A percentile compares a stretch with the other conserved stretches of the same genome.
Conservation (phyloP, 2,797 vertebrate species). For the Notamacropus eugenii region DNA sequence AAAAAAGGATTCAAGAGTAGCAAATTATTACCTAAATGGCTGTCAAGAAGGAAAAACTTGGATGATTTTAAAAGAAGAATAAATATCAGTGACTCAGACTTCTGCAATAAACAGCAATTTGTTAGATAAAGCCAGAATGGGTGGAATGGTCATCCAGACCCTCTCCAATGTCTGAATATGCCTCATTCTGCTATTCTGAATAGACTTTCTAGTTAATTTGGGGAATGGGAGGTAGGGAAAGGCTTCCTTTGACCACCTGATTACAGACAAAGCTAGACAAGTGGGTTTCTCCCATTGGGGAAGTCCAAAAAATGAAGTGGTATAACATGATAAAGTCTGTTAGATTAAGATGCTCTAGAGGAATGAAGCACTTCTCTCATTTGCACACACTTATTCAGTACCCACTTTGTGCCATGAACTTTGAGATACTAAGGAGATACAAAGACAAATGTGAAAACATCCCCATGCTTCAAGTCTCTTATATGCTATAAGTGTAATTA, state of each 20-base stretch:
- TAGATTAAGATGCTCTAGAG: not conserved
- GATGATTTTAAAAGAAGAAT: conserved; percentile 1
- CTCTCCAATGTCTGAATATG: not conserved
- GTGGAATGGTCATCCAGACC: conserved; percentile 17
- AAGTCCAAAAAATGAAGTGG: not conserved
- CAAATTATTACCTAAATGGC: conserved; percentile 17
- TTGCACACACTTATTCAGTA: not conserved
- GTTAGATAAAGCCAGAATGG: not conserved
- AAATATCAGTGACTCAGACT: not conserved
- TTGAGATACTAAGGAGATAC: not conserved
- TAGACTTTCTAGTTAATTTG: not conserved
- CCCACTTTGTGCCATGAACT: not conserved
- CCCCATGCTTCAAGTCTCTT: not conserved
- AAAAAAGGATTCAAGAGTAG: not conserved
- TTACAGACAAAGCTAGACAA: not conserved
- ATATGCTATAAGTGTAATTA: not conserved
- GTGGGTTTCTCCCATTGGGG: not conserved
- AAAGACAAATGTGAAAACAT: not conserved
- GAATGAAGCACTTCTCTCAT: not conserved
- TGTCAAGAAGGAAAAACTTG: not conserved
- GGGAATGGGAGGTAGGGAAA: not conserved
- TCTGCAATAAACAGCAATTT: conserved; percentile 17
- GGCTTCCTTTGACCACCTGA: not conserved
- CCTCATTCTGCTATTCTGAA: conserved; percentile 1
- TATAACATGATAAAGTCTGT: not conserved